Percentiles rank a stretch among this genome's conserved stretches.
Conservation (phyloP, 2,797 vertebrate species). For the Myoxocephalus aenaeus region DNA sequence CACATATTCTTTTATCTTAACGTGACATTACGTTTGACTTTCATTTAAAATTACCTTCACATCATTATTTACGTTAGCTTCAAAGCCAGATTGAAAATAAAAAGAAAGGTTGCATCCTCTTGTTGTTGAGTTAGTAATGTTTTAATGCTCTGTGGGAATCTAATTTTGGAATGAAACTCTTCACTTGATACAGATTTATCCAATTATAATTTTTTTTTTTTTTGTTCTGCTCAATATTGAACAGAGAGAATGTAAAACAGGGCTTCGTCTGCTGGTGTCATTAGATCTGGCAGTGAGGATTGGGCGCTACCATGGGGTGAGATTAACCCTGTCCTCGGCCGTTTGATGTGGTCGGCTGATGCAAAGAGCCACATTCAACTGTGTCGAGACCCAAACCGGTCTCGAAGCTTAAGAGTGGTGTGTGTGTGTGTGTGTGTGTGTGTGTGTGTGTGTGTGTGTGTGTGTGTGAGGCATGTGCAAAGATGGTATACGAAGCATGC, state of each 20-base stretch:
- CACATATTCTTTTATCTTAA: conserved; percentile 2
- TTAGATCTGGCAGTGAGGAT: conserved; percentile 49
- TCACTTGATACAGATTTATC: conserved; percentile 40
- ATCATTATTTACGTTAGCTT: conserved; percentile 22
- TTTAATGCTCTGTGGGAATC: conserved; percentile 39
- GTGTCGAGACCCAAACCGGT: conserved; percentile 30
- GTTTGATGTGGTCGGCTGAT: conserved; percentile 78
- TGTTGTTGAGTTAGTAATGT: conserved; percentile 11
- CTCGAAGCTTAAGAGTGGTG: conserved; percentile 38
- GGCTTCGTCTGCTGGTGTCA: conserved; percentile 39
- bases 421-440: conserved; percentile 14
- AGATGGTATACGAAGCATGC: conserved; percentile 60
- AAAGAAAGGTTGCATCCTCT: not conserved
- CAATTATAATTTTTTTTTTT: conserved; percentile 29
- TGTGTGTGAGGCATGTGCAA: conserved; percentile 39
- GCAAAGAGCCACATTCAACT: conserved; percentile 59
- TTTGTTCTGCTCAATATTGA: conserved; percentile 22
- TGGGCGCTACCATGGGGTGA: conserved; percentile 58
- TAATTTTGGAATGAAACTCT: conserved; percentile 41
- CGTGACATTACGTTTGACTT: conserved; percentile 15
- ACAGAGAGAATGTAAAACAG: conserved; percentile 26
- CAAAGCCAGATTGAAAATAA: conserved; percentile 25
- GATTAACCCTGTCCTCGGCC: conserved; percentile 73
- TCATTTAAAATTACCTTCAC: not conserved
- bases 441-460: no score